Evolutionary conservation across 2,113 vertebrate genomes (phyloP), one percentile per base, ranked within the genome.

Genomic region (Gavia stellata): DNA sequence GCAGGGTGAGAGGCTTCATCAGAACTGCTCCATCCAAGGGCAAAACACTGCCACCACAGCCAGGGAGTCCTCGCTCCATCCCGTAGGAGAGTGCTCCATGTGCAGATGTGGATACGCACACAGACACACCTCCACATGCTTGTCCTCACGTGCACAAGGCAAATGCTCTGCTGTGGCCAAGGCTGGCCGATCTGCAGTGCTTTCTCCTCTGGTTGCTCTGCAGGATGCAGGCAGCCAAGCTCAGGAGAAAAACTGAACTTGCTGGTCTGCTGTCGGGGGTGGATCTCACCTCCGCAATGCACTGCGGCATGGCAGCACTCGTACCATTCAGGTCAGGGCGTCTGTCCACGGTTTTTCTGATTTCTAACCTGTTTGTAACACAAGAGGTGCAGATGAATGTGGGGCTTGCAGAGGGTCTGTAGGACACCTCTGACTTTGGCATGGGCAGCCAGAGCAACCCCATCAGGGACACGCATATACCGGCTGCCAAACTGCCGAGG

Each of bases 391-490:
- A 87, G 78, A 31, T 70, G 72, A 87, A 74, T 1, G 1, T n/a
- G 65, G 8, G 40, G 20, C n/a, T 83, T 77, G 38, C 75, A 72
- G 33, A 67, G 55, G 23, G 31, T 55, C 75, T 87, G 44, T 73
- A 61, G 36, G 55, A 61, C 14, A 47, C 24, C 26, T 68, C 50
- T 79, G 70, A 55, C 50, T 84, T 42, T 52, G n/a, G 42, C 13
- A 19, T 5, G 29, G 42, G 38, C 61, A 71, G 61, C 33, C 50
- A 85, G 36, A 83, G 38, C 58, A 70, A 31, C 18, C 16, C n/a
- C 42, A 25, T 59, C 47, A 83, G n/a, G 67, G 49, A n/a, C 44
- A 42, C 0, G 3, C 26, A 81, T 8, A 7, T 0, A 0, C 36
- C 61, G 63, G 34, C 61, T 90, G 59, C 50, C 72, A 73, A 77